Percentiles rank a stretch among this genome's conserved stretches.
Evolutionary conservation across 2,113 vertebrate species (phyloP).

Genomic region (Poicephalus gulielmi): DNA sequence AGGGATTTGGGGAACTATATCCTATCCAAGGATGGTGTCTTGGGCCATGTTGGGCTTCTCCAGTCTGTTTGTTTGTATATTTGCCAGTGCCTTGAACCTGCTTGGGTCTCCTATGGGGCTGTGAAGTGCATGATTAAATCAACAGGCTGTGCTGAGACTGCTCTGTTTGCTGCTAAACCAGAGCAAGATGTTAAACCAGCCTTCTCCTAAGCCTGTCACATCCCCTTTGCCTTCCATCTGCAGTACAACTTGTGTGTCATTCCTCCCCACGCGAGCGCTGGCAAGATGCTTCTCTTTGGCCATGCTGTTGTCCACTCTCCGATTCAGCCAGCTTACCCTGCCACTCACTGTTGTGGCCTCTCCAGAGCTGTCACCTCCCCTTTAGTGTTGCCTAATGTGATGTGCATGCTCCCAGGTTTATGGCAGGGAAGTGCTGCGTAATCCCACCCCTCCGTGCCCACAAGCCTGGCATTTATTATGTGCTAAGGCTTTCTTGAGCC

Average conservation of each 20-base stretch:
- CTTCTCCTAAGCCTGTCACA: background rate
- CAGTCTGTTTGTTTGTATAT: background rate
- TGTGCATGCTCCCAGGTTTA: background rate
- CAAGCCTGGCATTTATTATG: background rate
- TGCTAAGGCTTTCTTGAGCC: background rate
- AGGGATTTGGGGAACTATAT: background rate
- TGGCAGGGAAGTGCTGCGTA: background rate
- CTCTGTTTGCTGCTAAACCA: background rate
- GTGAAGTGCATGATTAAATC: background rate
- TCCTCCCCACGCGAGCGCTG: background rate
- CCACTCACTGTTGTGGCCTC: background rate
- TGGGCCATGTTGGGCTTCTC: background rate
- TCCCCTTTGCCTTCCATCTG: background rate
- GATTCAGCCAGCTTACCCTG: background rate
- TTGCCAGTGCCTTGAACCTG: background rate
- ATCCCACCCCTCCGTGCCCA: background rate
- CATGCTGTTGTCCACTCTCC: accelerated
- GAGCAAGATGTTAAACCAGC: background rate
- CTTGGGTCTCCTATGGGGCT: background rate
- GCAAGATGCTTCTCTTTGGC: accelerated
- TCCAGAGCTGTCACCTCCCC: background rate
- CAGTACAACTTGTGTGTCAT: accelerated
- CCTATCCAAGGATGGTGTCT: background rate
- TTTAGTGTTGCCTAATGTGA: background rate
- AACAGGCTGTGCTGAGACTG: background rate